Percentiles rank a stretch among this genome's conserved stretches.
phyloP scores from a whole-genome alignment of 2,113 vertebrate species.

The Podocnemis expansa region DNA sequence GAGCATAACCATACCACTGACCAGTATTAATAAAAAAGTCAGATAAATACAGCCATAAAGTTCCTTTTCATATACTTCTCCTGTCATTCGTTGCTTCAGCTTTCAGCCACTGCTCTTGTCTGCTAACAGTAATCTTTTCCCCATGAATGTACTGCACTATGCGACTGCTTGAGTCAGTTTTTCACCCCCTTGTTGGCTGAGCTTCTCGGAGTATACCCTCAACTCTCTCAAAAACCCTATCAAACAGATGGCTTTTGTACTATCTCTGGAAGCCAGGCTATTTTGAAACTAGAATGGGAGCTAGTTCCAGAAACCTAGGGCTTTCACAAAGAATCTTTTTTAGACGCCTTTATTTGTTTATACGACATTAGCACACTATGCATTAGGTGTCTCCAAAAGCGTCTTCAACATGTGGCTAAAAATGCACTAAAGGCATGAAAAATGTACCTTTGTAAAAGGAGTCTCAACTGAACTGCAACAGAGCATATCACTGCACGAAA shows the following conservation, averaged over 20 bases:
- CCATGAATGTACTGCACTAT: neutral
- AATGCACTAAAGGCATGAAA: neutral
- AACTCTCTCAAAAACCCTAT: neutral
- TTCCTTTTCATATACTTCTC: neutral
- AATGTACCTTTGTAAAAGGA: neutral
- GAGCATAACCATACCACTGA: neutral
- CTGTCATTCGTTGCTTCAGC: neutral
- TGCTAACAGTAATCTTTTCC: neutral
- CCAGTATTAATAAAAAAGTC: neutral
- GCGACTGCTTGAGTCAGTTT: neutral
- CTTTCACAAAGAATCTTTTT: neutral
- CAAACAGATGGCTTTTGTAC: neutral
- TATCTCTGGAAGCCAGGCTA: neutral
- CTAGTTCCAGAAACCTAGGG: neutral
- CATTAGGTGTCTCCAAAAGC: neutral
- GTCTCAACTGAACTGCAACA: neutral
- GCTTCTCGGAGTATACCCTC: neutral
- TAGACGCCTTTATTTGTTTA: neutral
- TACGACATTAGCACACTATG: fast-evolving
- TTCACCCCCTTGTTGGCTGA: neutral
- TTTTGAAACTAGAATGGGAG: neutral
- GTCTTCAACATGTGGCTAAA: neutral
- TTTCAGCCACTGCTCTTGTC: neutral
- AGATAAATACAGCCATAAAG: neutral
- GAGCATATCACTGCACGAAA: neutral